phyloP scores from a whole-genome alignment of 2,113 vertebrate species.

The Delphinus delphis region DNA sequence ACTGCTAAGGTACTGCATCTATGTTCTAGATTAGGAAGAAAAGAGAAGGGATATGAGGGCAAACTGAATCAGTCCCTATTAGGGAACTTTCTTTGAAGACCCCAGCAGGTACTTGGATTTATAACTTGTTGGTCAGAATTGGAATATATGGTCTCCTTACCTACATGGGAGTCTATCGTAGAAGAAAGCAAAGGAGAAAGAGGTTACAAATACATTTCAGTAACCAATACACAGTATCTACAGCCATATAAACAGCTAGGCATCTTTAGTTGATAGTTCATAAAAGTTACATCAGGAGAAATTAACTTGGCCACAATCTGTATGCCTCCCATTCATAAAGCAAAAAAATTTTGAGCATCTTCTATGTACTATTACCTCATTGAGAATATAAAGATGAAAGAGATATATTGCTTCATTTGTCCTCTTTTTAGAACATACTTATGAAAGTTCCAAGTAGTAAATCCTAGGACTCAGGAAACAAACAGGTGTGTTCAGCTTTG shows the following conservation, averaged over 20 bases:
- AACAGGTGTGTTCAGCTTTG: not conserved
- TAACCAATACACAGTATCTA: not conserved
- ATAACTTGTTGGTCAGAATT: not conserved
- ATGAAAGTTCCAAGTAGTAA: not conserved
- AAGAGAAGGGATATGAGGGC: not conserved
- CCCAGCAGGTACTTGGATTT: not conserved
- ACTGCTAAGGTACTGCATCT: not conserved
- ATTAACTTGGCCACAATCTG: not conserved
- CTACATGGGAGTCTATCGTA: not conserved
- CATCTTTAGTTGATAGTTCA: not conserved
- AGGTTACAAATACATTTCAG: not conserved
- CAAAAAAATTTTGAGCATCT: not conserved
- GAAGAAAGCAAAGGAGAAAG: not conserved
- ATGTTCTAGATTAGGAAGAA: not conserved
- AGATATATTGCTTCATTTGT: not conserved
- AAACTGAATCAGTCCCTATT: not conserved
- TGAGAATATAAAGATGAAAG: not conserved
- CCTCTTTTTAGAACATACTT: slow-evolving; percentile 25
- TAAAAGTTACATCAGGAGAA: not conserved
- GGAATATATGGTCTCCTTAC: not conserved
- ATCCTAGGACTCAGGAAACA: not conserved
- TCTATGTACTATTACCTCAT: not conserved
- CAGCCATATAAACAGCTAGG: not conserved
- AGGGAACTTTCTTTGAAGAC: not conserved
- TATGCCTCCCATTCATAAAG: not conserved